Conservation (phyloP, 1,140 invertebrate genomes). For the Maniola jurtina region DNA sequence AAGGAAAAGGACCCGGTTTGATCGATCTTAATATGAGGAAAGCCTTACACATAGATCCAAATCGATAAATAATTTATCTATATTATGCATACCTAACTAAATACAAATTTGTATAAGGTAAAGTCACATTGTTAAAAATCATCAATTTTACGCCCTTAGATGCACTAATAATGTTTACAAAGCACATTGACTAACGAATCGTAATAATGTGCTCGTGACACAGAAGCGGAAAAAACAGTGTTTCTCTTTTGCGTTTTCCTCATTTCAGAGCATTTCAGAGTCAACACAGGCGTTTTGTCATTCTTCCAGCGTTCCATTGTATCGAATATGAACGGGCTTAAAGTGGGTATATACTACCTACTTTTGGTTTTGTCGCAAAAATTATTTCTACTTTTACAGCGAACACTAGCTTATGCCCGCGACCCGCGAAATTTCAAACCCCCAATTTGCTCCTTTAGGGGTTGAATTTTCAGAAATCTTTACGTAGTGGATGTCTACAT, state of each 20-base stretch:
- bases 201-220: slow-evolving; percentile 31
- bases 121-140: too few relatives aligned
- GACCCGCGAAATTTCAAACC: too few relatives aligned
- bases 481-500: too few relatives aligned
- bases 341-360: not conserved
- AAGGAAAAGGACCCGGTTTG: too few relatives aligned
- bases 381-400: not conserved
- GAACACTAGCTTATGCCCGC: too few relatives aligned
- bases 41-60: too few relatives aligned
- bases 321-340: not conserved
- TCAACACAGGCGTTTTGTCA: slow-evolving; percentile 39
- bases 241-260: slow-evolving; percentile 30
- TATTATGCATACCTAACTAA: too few relatives aligned
- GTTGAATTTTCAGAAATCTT: too few relatives aligned
- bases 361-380: slow-evolving; percentile 4
- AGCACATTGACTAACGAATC: slow-evolving; percentile 46
- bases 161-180: slow-evolving; percentile 37
- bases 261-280: slow-evolving; percentile 34
- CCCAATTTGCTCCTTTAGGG: too few relatives aligned
- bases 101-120: too few relatives aligned
- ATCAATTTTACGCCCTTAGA: not conserved
- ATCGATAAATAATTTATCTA: too few relatives aligned
- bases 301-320: slow-evolving; percentile 10
- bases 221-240: slow-evolving; percentile 33
- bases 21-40: too few relatives aligned